phyloP scores from a whole-genome alignment of 2,888 invertebrate species.

The Synergus itoensis region DNA sequence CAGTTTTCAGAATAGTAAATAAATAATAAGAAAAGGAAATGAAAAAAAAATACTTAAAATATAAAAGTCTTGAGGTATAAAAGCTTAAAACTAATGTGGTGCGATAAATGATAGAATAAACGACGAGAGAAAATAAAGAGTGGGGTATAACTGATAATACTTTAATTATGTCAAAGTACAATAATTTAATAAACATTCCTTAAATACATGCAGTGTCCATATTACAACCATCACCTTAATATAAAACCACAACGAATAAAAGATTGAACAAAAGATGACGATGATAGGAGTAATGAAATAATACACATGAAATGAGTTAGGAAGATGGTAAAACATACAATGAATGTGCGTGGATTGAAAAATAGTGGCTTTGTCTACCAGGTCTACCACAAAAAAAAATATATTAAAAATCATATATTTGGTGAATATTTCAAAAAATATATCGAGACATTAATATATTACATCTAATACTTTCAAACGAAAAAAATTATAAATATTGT shows the following conservation, averaged over 20 bases:
- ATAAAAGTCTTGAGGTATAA: background rate
- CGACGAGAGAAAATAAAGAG: conserved; percentile 56
- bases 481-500: conserved; percentile 7
- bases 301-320: conserved; percentile 54
- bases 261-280: conserved; percentile 34
- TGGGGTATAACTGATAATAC: conserved; percentile 65
- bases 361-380: conserved; percentile 36
- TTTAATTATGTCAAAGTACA: conserved; percentile 73
- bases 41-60: background rate
- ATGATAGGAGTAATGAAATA: conserved; percentile 51
- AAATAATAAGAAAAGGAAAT: conserved; percentile 5
- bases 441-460: conserved; percentile 1
- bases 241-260: conserved; percentile 48
- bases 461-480: conserved; percentile 6
- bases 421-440: conserved; percentile 14
- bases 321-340: conserved; percentile 45
- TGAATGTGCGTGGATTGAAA: conserved; percentile 42
- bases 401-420: conserved; percentile 9
- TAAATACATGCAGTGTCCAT: conserved; percentile 72
- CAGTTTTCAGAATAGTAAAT: background rate
- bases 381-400: conserved; percentile 46
- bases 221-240: conserved; percentile 73
- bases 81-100: conserved; percentile 28
- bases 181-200: conserved; percentile 72
- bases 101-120: conserved; percentile 6